Percentiles rank a stretch among this genome's conserved stretches.
phyloP scores from a whole-genome alignment of 2,797 vertebrate genomes.

The Acrossocheilus wenchowensis region DNA sequence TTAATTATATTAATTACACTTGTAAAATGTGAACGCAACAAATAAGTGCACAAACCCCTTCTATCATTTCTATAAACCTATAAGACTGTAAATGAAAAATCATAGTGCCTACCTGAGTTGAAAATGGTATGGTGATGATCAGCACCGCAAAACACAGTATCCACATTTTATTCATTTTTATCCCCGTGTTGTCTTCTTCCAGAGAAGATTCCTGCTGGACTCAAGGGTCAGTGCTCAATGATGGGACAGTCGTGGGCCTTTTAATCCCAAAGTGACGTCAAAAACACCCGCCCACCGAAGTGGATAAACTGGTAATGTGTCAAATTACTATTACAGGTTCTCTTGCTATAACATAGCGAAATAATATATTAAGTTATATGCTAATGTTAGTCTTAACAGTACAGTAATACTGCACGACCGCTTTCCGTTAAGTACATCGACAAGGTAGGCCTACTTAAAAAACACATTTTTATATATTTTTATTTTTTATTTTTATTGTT shows the following conservation, averaged over 20 bases:
- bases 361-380: background rate
- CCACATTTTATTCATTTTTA: slow-evolving; percentile 9
- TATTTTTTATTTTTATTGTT: background rate
- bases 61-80: background rate
- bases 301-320: background rate
- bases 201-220: background rate
- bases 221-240: background rate
- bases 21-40: background rate
- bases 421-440: background rate
- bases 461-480: background rate
- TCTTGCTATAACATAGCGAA: background rate
- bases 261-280: slow-evolving; percentile 20
- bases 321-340: background rate
- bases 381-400: background rate
- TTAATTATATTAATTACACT: background rate
- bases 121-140: slow-evolving; percentile 29
- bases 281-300: background rate
- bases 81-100: background rate
- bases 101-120: slow-evolving; percentile 15
- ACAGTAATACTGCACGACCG: background rate
- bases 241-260: background rate
- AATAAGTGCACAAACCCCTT: background rate
- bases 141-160: slow-evolving; percentile 4
- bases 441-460: no score
- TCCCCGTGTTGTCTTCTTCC: background rate